Evolutionary conservation across 2,888 invertebrate species (phyloP).

Genomic region (Azorinus chamasolen): DNA sequence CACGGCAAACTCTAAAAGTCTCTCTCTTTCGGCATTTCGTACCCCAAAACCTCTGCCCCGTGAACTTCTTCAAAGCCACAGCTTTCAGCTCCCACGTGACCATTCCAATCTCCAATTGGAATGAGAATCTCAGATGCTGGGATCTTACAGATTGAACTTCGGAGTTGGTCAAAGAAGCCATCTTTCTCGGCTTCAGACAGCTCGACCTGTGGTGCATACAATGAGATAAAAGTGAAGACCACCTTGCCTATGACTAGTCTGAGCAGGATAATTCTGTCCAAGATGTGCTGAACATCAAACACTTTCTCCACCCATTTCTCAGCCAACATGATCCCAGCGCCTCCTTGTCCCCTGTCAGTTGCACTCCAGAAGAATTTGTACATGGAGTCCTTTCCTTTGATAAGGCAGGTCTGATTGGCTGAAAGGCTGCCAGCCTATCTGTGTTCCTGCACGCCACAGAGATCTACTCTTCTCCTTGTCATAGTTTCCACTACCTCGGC

Average conservation of each 20-base stretch:
- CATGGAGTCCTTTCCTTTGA: slow-evolving; percentile 13
- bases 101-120: slow-evolving; percentile 26
- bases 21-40: slow-evolving; percentile 25
- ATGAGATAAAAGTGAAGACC: not conserved
- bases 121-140: slow-evolving; percentile 19
- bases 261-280: slow-evolving; percentile 11
- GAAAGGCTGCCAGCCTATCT: slow-evolving; percentile 28
- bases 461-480: slow-evolving; percentile 21
- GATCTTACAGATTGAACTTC: slow-evolving; percentile 16
- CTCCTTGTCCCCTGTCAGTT: slow-evolving; percentile 20
- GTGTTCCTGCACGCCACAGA: slow-evolving; percentile 14
- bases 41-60: slow-evolving; percentile 14
- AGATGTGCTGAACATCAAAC: too few relatives aligned
- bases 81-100: slow-evolving; percentile 12
- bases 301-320: too few relatives aligned
- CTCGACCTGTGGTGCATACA: slow-evolving; percentile 16
- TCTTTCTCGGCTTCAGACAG: too few relatives aligned
- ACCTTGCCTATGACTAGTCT: too few relatives aligned
- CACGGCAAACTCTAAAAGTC: slow-evolving; percentile 32
- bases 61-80: slow-evolving; percentile 16
- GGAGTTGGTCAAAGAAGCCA: slow-evolving; percentile 27
- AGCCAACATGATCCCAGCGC: slow-evolving; percentile 19
- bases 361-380: slow-evolving; percentile 25
- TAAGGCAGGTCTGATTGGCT: slow-evolving; percentile 5
- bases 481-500: slow-evolving; percentile 30